Percentiles rank a stretch among this genome's conserved stretches.
phyloP scores from a whole-genome alignment of 2,888 invertebrate species.

The Oxystoma pomonae region DNA sequence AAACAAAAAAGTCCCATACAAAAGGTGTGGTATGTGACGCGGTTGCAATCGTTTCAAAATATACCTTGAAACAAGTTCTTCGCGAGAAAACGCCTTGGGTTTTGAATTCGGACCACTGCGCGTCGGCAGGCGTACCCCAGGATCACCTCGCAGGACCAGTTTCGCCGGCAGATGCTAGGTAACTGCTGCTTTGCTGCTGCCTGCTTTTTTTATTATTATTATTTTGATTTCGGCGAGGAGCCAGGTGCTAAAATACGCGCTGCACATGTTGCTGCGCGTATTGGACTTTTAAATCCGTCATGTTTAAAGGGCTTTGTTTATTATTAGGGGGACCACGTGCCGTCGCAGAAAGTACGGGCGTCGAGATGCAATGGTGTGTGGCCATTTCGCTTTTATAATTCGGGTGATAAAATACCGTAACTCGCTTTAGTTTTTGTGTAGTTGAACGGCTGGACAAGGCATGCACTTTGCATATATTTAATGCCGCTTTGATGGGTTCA shows the following conservation, averaged over 20 bases:
- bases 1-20: too few species aligned
- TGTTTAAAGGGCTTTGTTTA: constrained; percentile 36
- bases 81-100: neutral
- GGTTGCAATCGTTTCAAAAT: too few species aligned
- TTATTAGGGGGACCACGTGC: neutral
- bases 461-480: too few species aligned
- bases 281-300: constrained; percentile 34
- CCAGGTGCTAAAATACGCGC: constrained; percentile 4
- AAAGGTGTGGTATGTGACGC: too few species aligned
- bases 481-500: too few species aligned
- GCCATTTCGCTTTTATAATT: neutral
- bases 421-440: too few species aligned
- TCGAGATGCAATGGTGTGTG: neutral
- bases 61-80: neutral
- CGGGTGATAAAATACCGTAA: neutral
- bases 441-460: too few species aligned
- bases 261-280: constrained; percentile 27
- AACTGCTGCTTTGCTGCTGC: constrained; percentile 21
- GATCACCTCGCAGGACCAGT: constrained; percentile 29
- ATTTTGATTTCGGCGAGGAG: constrained; percentile 19
- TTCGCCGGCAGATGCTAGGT: constrained; percentile 23
- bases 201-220: constrained; percentile 22
- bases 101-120: too few species aligned
- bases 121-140: neutral
- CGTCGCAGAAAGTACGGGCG: neutral